Percentiles rank a stretch among this genome's conserved stretches.
These are phyloP conservation scores for Cyanistes caeruleus DNA, from an alignment of 2,113 vertebrate species.

Conservation along the genomic window DNA sequence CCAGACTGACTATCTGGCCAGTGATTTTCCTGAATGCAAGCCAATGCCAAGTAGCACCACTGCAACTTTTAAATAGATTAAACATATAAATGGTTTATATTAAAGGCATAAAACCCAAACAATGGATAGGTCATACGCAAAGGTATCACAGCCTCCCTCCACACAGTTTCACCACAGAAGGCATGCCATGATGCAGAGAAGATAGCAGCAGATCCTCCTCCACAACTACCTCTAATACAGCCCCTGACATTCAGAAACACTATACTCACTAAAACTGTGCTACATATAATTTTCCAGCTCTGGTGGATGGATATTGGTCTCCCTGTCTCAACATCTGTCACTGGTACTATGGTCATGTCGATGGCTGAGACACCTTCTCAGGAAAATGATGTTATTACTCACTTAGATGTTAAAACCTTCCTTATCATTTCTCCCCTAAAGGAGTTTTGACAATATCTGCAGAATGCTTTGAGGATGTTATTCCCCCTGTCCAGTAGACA, in stretches of 20 bases:
- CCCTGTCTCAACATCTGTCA: neutral
- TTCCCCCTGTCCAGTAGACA: neutral
- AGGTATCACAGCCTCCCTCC: neutral
- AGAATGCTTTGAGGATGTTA: neutral
- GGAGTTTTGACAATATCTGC: neutral
- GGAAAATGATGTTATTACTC: neutral
- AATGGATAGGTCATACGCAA: neutral
- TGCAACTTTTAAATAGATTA: neutral
- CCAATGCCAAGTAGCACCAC: neutral
- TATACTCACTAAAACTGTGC: neutral
- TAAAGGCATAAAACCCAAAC: neutral
- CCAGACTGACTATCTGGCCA: neutral
- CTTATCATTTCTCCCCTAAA: neutral
- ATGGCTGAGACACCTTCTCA: neutral
- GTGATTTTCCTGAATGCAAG: neutral
- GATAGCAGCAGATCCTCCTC: neutral
- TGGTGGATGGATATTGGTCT: neutral
- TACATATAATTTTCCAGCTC: neutral
- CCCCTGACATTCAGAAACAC: neutral
- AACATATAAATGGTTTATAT: neutral
- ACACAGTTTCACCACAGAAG: neutral
- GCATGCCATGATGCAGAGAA: neutral
- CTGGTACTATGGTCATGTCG: too few relatives aligned
- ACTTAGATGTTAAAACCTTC: neutral
- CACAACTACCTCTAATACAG: neutral